phyloP scores from a whole-genome alignment of 2,113 vertebrate species.

The Rhagologus leucostigma region DNA sequence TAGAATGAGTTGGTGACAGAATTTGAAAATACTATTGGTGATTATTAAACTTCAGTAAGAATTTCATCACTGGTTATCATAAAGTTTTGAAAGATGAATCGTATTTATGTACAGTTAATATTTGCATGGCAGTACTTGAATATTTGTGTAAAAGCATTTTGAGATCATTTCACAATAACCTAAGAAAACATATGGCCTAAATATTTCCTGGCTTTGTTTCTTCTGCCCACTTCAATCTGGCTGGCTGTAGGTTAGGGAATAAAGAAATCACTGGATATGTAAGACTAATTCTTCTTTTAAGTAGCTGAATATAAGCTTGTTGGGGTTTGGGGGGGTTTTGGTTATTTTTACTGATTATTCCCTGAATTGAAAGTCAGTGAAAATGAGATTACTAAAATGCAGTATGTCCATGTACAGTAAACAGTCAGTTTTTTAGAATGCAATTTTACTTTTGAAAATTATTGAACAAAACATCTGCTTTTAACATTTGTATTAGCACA shows the following conservation, averaged over 20 bases:
- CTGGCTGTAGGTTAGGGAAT: background rate
- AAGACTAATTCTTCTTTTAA: background rate
- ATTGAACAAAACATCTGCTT: background rate
- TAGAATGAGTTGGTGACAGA: background rate
- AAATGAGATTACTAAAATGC: background rate
- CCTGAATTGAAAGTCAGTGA: background rate
- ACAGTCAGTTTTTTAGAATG: background rate
- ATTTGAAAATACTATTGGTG: background rate
- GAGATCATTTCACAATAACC: background rate
- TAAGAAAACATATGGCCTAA: background rate
- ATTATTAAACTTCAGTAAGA: background rate
- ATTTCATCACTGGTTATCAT: background rate
- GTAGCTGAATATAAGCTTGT: background rate
- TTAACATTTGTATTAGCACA: background rate
- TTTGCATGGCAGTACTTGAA: background rate
- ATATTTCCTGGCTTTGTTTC: background rate
- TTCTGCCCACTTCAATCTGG: background rate
- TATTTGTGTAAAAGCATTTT: background rate
- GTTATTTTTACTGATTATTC: background rate
- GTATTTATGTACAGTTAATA: background rate
- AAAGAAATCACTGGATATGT: background rate
- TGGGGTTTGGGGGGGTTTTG: fast-evolving
- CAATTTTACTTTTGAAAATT: background rate
- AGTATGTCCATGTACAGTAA: background rate
- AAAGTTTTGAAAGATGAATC: background rate